These are phyloP conservation scores for Coronaproctus castanopsis DNA, from an alignment of 2,888 invertebrate species.

Conservation along the genomic window DNA sequence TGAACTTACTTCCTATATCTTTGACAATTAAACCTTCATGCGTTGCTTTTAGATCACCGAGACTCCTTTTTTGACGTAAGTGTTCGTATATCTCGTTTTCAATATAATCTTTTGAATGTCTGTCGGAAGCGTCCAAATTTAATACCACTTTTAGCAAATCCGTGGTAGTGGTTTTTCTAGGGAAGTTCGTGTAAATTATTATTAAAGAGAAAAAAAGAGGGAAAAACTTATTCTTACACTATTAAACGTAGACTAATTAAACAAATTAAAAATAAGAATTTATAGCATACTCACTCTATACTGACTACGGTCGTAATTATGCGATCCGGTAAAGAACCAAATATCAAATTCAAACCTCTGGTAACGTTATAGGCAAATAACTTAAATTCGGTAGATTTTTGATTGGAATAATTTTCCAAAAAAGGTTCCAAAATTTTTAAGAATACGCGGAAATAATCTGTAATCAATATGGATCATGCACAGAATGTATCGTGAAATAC, in stretches of 20 bases:
- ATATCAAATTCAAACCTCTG: neutral
- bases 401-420: neutral
- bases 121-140: neutral
- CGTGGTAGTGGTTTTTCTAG: neutral
- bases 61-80: neutral
- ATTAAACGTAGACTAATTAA: too few relatives aligned
- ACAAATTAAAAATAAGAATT: neutral
- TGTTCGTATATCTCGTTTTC: neutral
- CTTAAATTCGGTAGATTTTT: neutral
- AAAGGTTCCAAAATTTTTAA: neutral
- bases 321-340: neutral
- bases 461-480: too few relatives aligned
- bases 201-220: too few relatives aligned
- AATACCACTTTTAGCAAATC: neutral
- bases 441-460: neutral
- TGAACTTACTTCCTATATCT: too few relatives aligned
- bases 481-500: too few relatives aligned
- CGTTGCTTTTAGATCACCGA: neutral
- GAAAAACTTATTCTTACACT: too few relatives aligned
- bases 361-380: neutral
- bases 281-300: neutral
- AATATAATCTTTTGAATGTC: neutral
- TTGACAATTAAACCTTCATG: neutral
- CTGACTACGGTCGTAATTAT: neutral
- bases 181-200: too few relatives aligned